Base-by-base conservation (phyloP, 2,113 vertebrate species). In the Tragelaphus strepsiceros region DNA sequence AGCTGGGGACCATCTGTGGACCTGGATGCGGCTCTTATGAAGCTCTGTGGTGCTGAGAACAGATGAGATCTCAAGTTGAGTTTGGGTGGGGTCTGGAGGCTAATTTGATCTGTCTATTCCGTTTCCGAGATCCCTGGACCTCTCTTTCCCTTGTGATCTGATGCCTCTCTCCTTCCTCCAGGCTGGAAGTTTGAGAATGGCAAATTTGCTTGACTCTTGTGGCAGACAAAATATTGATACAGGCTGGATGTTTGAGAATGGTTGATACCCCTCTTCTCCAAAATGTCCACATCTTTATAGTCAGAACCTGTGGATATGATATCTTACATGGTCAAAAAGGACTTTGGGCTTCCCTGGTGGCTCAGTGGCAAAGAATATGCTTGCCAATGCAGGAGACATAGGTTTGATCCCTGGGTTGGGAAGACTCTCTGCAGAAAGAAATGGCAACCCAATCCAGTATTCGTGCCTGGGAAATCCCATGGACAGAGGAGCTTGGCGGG, bases 11-110 rank as follows among this genome's bases (percentile, higher is more conserved):
- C 24, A 2, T 6, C 81, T 9, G 24, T 62, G 59, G 11, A 32
- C 26, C 8, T 2, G 6, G 30, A 2, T 0, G 1, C 14, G 56
- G 16, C 28, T 86, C 24, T 39, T 4, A 30, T 15, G 39, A 6
- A 77, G 28, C 39, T 46, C 16, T 54, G 24, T 58, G 21, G 11
- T 22, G 5, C 30, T 56, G 21, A 43, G 8, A 81, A 81, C 2
- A 62, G 24, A 35, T 26, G 43, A 35, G 3, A 12, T 43, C 84
- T 88, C 43, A 26, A 0, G n/a, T 7, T 3, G 10, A 74, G 78
- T 3, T 26, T 53, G 39, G 58, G 5, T 62, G 16, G 13, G 26
- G 0, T 56, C 43, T 86, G 61, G 43, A 14, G 7, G 43, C n/a
- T 26, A 19, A 14, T 51, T 83, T 22, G 15, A 2, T 54, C 12